A percentile compares a stretch with the other conserved stretches of the same genome.
Conservation (phyloP, 2,113 vertebrate genomes). For the Proterorhinus semilunaris region DNA sequence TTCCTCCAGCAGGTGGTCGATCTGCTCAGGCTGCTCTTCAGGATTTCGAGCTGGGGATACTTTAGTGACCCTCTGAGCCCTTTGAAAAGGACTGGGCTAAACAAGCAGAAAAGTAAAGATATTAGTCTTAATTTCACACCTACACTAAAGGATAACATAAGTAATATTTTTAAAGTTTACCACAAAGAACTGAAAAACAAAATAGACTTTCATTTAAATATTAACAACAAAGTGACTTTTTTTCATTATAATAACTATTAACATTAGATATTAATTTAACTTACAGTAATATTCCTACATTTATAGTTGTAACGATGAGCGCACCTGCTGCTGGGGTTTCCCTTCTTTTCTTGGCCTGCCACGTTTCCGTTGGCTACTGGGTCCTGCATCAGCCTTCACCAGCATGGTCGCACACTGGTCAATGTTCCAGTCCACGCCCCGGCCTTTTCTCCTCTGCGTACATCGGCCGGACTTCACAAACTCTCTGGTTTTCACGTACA, state of each 20-base stretch:
- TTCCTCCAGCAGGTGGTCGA: slow-evolving; percentile 69
- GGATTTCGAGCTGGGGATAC: slow-evolving; percentile 12
- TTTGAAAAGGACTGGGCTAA: slow-evolving; percentile 27
- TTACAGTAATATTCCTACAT: too few species aligned
- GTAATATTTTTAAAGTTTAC: too few species aligned
- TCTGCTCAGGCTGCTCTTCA: slow-evolving; percentile 38
- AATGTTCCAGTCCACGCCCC: slow-evolving; percentile 23
- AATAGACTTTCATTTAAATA: too few species aligned
- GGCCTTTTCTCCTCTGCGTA: slow-evolving; percentile 14
- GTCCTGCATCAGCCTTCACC: background rate
- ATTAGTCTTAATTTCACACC: too few species aligned
- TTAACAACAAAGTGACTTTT: too few species aligned
- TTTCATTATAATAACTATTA: too few species aligned
- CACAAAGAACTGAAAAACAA: too few species aligned
- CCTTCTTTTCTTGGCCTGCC: background rate
- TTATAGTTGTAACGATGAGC: background rate
- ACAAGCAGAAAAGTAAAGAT: background rate
- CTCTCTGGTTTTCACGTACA: slow-evolving; percentile 52
- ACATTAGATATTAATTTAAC: too few species aligned
- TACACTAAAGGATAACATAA: too few species aligned
- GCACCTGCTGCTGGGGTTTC: slow-evolving; percentile 31
- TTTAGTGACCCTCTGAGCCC: background rate
- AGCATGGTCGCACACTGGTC: background rate
- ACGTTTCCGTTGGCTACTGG: background rate
- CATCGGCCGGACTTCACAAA: slow-evolving; percentile 19